Base-by-base conservation (phyloP, 2,888 invertebrate species). In the Drosophila macrospina region DNA sequence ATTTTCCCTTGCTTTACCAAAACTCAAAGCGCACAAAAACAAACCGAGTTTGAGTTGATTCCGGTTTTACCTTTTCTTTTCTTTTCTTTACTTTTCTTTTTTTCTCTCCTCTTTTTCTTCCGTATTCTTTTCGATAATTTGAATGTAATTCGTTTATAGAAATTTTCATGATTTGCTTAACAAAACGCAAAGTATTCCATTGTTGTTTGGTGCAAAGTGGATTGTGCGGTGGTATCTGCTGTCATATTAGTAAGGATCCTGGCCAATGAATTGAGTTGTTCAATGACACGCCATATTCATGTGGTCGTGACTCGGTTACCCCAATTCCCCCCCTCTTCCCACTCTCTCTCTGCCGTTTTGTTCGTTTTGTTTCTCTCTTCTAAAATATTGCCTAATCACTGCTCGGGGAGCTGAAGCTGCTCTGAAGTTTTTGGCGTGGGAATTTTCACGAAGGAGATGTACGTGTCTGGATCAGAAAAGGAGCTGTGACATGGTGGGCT, bases 361-460 rank as follows among this genome's bases (percentile, higher is more conserved):
- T 20, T 20, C 20, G 3, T 20, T 44, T 44, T 54, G 30, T 24
- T 37, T 39, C 37, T 11, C 13, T 10, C 50, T 24, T 39, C 30
- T 28, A 70, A 80, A 80, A 84, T 86, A 68, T 78, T 75, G 83
- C 80, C 88, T 85, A 86, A 85, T 87, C 88, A 85, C 84, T 82
- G 86, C 63, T 85, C 68, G 63, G 83, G 73, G 76, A 74, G 67
- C 59, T 54, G 30, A 28, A 4, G 28, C 15, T 32, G 36, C 30
- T 16, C 24, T n/a, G n/a, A 42, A 61, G 47, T 47, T 56, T 45
- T n/a, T 32, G 45, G 55, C 69, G 75, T 75, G 70, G 61, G 72
- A 72, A 72, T 47, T 69, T 70, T 24, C 20, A 47, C 50, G 26
- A 65, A 76, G 72, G 50, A 62, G 61, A 55, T 56, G 73, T 56